A percentile compares a stretch with the other conserved stretches of the same genome.
Conservation (phyloP, 2,797 vertebrate genomes). For the Varecia variegata region DNA sequence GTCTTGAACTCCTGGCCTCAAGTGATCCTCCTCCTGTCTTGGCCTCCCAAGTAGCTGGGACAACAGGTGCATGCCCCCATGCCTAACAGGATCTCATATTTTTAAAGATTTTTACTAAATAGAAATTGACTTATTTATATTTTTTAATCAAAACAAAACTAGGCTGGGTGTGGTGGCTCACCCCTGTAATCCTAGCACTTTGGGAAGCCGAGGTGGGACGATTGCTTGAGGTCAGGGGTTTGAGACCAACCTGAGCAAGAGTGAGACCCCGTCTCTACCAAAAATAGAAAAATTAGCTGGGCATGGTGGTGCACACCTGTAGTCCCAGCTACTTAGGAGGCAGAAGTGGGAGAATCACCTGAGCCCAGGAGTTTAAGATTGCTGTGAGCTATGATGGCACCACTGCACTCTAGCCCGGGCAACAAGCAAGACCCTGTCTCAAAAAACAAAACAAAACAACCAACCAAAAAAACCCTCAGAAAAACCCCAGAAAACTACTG, state of each 20-base stretch:
- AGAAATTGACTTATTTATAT: background rate
- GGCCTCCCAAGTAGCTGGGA: background rate
- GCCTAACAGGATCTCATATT: background rate
- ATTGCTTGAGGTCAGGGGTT: background rate
- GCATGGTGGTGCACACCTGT: too few relatives aligned
- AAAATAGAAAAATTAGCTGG: background rate
- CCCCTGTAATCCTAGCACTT: background rate
- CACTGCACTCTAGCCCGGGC: too few relatives aligned
- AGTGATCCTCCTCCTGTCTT: background rate
- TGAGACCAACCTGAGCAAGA: background rate
- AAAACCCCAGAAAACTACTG: background rate
- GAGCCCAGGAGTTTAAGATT: too few relatives aligned
- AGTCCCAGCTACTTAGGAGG: too few relatives aligned
- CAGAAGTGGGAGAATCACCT: too few relatives aligned
- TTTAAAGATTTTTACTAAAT: background rate
- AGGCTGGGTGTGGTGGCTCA: background rate
- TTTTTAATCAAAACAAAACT: background rate
- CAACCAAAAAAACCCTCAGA: background rate
- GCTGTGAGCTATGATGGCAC: too few relatives aligned
- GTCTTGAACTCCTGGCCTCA: background rate
- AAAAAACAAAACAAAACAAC: background rate
- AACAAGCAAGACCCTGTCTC: too few relatives aligned
- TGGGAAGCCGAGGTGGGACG: background rate
- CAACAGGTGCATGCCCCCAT: background rate
- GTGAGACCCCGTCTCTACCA: background rate